Conservation (phyloP, 1,140 invertebrate genomes). For the Drosophila ficusphila region DNA sequence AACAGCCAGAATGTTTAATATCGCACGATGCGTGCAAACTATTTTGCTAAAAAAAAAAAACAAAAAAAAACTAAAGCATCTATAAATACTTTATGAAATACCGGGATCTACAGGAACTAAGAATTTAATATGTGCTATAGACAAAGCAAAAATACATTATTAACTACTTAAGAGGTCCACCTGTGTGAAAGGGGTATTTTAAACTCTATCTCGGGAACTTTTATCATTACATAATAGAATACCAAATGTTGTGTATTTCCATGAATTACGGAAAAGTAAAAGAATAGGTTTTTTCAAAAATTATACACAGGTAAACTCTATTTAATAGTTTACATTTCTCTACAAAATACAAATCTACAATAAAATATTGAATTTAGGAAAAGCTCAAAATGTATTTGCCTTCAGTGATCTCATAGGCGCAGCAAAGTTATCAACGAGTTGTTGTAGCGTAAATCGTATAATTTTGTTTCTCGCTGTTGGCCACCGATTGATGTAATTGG, state of each 20-base stretch:
- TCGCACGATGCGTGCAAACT: background rate
- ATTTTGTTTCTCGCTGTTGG: constrained; percentile 18
- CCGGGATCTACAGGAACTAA: constrained; percentile 12
- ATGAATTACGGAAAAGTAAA: too few species aligned
- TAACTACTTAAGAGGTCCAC: too few species aligned
- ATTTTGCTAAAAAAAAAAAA: background rate
- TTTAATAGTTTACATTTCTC: background rate
- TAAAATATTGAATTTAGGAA: background rate
- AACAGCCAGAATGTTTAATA: constrained; percentile 2
- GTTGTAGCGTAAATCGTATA: constrained; percentile 15
- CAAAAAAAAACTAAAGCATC: constrained; percentile 1
- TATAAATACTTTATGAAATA: background rate
- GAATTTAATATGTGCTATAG: too few species aligned
- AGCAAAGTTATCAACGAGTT: constrained; percentile 17
- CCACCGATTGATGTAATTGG: constrained; percentile 23
- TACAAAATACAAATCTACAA: constrained; percentile 13
- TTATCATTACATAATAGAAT: too few species aligned
- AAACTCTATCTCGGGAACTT: too few species aligned
- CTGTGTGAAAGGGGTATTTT: too few species aligned
- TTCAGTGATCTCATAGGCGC: constrained; percentile 34
- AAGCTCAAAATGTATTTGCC: constrained; percentile 48
- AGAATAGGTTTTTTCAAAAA: too few species aligned
- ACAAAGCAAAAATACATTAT: background rate
- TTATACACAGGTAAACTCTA: too few species aligned
- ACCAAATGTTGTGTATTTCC: too few species aligned